Conservation (phyloP, 1,140 invertebrate species). For the Plutomurus gul region DNA sequence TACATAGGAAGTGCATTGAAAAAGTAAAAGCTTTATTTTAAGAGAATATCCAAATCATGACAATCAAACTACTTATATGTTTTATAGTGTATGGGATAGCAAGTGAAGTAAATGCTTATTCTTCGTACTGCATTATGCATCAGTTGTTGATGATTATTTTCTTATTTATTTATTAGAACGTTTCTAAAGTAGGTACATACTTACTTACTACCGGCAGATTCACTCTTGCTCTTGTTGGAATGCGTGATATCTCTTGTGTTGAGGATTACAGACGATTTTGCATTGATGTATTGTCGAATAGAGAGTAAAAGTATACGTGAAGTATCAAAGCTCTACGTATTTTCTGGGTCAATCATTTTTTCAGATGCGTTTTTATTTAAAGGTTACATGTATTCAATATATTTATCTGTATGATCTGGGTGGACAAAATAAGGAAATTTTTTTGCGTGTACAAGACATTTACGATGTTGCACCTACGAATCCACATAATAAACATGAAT, state of each 20-base stretch:
- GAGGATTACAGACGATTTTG: neutral
- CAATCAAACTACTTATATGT: too few relatives aligned
- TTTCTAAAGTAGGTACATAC: too few relatives aligned
- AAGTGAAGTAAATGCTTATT: too few relatives aligned
- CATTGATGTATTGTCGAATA: neutral
- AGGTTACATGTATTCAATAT: neutral
- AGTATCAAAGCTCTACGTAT: too few relatives aligned
- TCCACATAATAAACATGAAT: too few relatives aligned
- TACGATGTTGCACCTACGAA: too few relatives aligned
- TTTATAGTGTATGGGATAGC: too few relatives aligned
- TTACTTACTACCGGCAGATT: too few relatives aligned
- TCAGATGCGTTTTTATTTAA: neutral
- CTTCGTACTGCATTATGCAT: too few relatives aligned
- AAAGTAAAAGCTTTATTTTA: conserved; percentile 3
- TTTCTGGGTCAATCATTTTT: conserved; percentile 23
- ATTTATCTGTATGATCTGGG: neutral
- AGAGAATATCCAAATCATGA: neutral
- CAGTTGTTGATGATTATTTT: neutral
- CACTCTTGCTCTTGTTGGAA: neutral
- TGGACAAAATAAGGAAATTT: too few relatives aligned
- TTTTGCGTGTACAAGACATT: too few relatives aligned
- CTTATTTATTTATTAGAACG: too few relatives aligned
- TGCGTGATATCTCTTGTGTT: neutral
- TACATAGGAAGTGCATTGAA: neutral
- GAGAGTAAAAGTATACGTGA: neutral